Conservation (phyloP, 2,888 invertebrate genomes). For the Lithophane semibrunnea region DNA sequence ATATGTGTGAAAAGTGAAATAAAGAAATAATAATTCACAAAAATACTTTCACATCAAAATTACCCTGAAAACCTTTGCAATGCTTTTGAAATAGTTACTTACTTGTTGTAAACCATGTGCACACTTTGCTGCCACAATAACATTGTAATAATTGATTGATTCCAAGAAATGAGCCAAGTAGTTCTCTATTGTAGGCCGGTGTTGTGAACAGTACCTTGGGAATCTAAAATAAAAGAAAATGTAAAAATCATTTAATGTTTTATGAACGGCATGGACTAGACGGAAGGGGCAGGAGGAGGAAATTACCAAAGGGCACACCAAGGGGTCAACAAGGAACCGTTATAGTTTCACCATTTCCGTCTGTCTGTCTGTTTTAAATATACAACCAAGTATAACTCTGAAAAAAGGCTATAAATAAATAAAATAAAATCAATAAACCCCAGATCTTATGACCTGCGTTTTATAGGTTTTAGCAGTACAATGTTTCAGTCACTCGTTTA, state of each 20-base stretch:
- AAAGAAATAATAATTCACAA: too few relatives aligned
- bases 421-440: not conserved
- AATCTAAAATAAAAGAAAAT: conserved; percentile 69
- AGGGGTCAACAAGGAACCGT: too few relatives aligned
- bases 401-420: too few relatives aligned
- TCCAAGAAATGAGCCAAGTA: conserved; percentile 77
- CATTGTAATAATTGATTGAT: conserved; percentile 77
- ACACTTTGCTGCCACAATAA: conserved; percentile 85
- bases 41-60: not conserved
- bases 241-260: too few relatives aligned
- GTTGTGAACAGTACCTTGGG: conserved; percentile 84
- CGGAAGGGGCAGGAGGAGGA: too few relatives aligned
- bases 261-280: too few relatives aligned
- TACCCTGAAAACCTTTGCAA: not conserved
- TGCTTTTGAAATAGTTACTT: conserved; percentile 32
- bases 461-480: not conserved
- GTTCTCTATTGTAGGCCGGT: conserved; percentile 79
- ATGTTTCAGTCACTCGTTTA: not conserved
- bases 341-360: too few relatives aligned
- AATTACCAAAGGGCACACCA: too few relatives aligned
- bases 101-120: conserved; percentile 85
- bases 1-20: too few relatives aligned
- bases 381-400: too few relatives aligned
- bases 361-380: too few relatives aligned
- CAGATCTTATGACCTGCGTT: not conserved